phyloP scores from a whole-genome alignment of 2,113 vertebrate species.

The Tachycineta bicolor region DNA sequence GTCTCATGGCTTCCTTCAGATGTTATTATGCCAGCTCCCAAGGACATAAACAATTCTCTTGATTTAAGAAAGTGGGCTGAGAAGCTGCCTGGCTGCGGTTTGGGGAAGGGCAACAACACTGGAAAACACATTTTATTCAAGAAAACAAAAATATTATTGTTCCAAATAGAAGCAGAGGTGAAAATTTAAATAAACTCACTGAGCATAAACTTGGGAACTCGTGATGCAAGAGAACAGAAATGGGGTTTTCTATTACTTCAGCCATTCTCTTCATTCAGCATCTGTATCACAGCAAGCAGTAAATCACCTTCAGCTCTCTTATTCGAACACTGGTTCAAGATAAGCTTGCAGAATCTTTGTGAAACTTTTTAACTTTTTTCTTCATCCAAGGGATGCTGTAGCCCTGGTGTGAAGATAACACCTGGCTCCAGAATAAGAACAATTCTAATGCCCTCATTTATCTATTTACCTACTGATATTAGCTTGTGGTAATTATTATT shows the following conservation, averaged over 20 bases:
- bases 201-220: neutral
- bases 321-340: neutral
- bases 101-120: neutral
- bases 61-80: neutral
- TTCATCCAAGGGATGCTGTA: neutral
- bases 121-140: slow-evolving; percentile 33
- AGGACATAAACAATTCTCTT: slow-evolving; percentile 16
- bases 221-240: neutral
- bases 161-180: slow-evolving; percentile 8
- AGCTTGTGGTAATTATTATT: neutral
- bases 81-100: slow-evolving; percentile 7
- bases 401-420: neutral
- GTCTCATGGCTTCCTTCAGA: neutral
- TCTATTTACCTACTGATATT: neutral
- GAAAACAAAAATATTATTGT: slow-evolving; percentile 18
- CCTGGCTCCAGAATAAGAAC: neutral
- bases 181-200: neutral
- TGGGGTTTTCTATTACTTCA: neutral
- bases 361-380: neutral
- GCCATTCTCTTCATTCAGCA: neutral
- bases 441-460: neutral
- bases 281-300: neutral
- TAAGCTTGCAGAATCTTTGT: neutral
- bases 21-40: slow-evolving; percentile 1
- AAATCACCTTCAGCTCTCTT: neutral